A percentile compares a stretch with the other conserved stretches of the same genome.
Evolutionary conservation across 2,888 invertebrate species (phyloP).

Genomic region (Nymphalis polychloros): DNA sequence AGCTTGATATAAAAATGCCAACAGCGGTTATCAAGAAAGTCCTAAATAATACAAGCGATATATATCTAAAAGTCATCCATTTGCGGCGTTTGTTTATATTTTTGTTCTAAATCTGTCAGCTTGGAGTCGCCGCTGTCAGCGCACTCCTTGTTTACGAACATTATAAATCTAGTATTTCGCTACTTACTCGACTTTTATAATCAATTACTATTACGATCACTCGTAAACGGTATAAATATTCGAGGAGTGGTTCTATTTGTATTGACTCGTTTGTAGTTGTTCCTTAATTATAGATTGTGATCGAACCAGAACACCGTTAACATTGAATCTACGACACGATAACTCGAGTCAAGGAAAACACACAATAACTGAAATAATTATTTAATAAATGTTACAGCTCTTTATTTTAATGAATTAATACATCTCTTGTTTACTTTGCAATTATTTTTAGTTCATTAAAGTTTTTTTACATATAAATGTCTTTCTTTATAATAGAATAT

Average conservation of each 20-base stretch:
- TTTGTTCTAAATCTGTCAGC: slow-evolving; percentile 47
- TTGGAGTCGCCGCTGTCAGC: slow-evolving; percentile 37
- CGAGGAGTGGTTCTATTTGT: slow-evolving; percentile 56
- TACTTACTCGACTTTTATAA: slow-evolving; percentile 71
- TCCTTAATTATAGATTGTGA: slow-evolving; percentile 53
- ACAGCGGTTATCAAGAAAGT: not conserved
- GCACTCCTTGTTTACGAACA: slow-evolving; percentile 55
- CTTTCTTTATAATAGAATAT: too few species aligned
- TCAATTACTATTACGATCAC: slow-evolving; percentile 72
- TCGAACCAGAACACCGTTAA: not conserved
- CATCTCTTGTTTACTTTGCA: too few species aligned
- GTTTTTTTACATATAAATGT: too few species aligned
- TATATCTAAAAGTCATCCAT: slow-evolving; percentile 6
- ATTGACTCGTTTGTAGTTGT: slow-evolving; percentile 56
- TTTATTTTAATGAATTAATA: too few species aligned
- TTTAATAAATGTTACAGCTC: too few species aligned
- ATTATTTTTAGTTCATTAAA: too few species aligned
- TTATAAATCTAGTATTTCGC: slow-evolving; percentile 69
- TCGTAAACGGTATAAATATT: slow-evolving; percentile 64
- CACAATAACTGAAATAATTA: too few species aligned
- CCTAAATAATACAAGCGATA: slow-evolving; percentile 13
- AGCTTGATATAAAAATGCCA: not conserved
- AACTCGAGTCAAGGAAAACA: too few species aligned
- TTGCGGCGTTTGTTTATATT: slow-evolving; percentile 41
- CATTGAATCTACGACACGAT: too few species aligned